Percentiles rank a stretch among this genome's conserved stretches.
Conservation (phyloP, 2,888 invertebrate genomes). For the Julus scandinavius region DNA sequence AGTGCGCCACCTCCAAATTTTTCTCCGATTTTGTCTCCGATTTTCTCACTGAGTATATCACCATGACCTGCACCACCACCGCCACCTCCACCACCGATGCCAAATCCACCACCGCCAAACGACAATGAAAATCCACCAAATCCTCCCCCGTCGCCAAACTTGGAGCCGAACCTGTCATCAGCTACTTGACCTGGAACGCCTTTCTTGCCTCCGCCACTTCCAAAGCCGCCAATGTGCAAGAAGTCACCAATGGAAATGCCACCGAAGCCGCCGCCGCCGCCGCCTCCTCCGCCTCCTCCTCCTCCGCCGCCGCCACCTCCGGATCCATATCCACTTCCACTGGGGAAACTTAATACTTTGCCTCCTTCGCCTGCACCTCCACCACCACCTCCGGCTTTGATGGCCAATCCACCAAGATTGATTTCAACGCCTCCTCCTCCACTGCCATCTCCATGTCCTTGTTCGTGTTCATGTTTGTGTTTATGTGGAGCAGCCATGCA, state of each 20-base stretch:
- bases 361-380: conserved; percentile 40
- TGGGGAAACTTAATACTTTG: background rate
- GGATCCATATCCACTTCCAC: background rate
- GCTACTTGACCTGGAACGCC: background rate
- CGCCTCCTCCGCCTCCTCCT: conserved; percentile 24
- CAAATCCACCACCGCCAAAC: conserved; percentile 39
- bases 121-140: conserved; percentile 46
- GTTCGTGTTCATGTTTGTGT: background rate
- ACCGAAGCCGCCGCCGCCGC: conserved; percentile 30
- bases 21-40: background rate
- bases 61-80: background rate
- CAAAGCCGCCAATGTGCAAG: conserved; percentile 47
- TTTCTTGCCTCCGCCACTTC: conserved; percentile 47
- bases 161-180: background rate
- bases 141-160: conserved; percentile 20
- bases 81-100: conserved; percentile 28
- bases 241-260: conserved; percentile 37
- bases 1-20: background rate
- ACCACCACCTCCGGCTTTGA: conserved; percentile 37
- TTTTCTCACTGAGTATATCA: background rate
- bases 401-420: conserved; percentile 43
- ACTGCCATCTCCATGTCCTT: conserved; percentile 22
- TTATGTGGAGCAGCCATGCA: background rate
- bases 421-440: conserved; percentile 45
- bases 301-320: conserved; percentile 41